Conservation (phyloP, 2,888 invertebrate genomes). For the Sialis lutaria region DNA sequence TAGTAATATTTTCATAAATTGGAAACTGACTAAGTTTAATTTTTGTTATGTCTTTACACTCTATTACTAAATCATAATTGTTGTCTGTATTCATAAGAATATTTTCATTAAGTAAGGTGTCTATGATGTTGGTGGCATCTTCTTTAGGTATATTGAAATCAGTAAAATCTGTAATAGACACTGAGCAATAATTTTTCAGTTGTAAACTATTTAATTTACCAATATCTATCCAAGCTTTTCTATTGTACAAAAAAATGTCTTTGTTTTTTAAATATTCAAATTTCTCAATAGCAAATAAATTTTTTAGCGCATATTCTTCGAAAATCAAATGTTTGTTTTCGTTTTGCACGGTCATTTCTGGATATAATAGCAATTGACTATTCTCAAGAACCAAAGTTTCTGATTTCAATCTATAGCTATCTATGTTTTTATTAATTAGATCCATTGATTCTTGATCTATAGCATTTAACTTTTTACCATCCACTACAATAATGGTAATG, state of each 20-base stretch:
- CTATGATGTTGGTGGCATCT: slow-evolving; percentile 8
- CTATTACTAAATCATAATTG: slow-evolving; percentile 5
- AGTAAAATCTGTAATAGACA: slow-evolving; percentile 8
- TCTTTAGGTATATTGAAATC: slow-evolving; percentile 4
- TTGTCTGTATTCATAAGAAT: slow-evolving; percentile 4
- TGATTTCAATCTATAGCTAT: background rate
- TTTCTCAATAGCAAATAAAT: slow-evolving; percentile 1
- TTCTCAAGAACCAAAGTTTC: background rate
- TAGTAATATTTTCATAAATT: slow-evolving; percentile 7
- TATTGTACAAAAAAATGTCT: slow-evolving; percentile 7
- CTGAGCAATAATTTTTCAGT: slow-evolving; percentile 8
- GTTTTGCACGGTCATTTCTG: background rate
- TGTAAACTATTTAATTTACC: slow-evolving; percentile 3
- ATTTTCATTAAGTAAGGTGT: slow-evolving; percentile 4
- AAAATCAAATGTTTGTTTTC: slow-evolving; percentile 2
- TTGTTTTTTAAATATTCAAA: slow-evolving; percentile 7
- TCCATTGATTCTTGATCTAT: slow-evolving; percentile 6
- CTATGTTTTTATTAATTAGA: slow-evolving; percentile 1
- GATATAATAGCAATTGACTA: background rate
- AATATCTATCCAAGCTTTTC: slow-evolving; percentile 7
- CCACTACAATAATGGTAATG: slow-evolving; percentile 8
- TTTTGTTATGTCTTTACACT: slow-evolving; percentile 6
- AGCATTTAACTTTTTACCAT: slow-evolving; percentile 6
- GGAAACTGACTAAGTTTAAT: slow-evolving; percentile 6
- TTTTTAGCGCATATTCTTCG: slow-evolving; percentile 1